Conservation (phyloP, 2,113 vertebrate species). For the Lichenostomus cassidix region DNA sequence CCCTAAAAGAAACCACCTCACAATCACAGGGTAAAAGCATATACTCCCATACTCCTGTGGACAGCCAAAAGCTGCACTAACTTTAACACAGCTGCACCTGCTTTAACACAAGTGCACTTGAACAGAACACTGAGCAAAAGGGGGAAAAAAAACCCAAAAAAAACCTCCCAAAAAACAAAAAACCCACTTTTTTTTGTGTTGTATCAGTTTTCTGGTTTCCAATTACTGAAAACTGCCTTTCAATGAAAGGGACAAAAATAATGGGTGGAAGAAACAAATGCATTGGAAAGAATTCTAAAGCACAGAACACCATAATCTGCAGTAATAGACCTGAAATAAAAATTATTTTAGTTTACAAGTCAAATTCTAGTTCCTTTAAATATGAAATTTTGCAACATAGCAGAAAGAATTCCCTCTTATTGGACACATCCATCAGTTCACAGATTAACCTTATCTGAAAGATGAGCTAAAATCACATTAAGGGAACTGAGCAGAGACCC, state of each 20-base stretch:
- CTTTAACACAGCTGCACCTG: not conserved
- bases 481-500: not conserved
- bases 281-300: not conserved
- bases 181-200: not conserved
- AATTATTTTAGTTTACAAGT: not conserved
- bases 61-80: not conserved
- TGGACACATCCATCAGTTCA: not conserved
- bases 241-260: not conserved
- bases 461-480: not conserved
- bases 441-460: not conserved
- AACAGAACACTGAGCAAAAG: not conserved
- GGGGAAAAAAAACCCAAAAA: too few relatives aligned
- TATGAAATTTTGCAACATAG: not conserved
- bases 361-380: not conserved
- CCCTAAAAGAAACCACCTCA: not conserved
- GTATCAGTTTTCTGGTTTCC: not conserved
- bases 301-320: not conserved
- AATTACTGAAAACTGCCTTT: not conserved
- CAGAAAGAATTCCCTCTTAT: not conserved
- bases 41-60: not conserved
- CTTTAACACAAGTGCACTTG: not conserved
- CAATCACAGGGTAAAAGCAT: not conserved
- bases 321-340: not conserved
- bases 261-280: not conserved
- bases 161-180: not conserved